Conservation (phyloP, 2,113 vertebrate genomes). For the Prunella fulvescens region DNA sequence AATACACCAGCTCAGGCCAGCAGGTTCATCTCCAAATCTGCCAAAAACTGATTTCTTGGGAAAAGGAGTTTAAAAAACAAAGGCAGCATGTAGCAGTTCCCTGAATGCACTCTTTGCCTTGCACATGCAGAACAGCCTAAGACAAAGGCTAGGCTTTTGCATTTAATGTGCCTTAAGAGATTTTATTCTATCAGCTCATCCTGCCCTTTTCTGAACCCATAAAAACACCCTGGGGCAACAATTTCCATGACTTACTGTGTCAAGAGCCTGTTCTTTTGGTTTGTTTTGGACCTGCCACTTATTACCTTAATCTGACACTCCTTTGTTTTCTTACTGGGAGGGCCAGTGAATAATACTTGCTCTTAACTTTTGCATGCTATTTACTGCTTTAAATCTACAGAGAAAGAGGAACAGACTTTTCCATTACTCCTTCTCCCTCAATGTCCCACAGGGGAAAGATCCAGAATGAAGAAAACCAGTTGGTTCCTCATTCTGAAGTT, state of each 20-base stretch:
- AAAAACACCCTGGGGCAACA: background rate
- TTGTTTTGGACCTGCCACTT: conserved; percentile 35
- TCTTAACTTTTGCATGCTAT: background rate
- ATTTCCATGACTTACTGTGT: background rate
- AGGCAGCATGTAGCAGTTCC: background rate
- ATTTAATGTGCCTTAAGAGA: background rate
- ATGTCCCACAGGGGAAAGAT: background rate
- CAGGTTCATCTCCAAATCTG: background rate
- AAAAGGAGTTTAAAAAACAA: background rate
- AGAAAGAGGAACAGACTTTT: background rate
- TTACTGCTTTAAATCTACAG: background rate
- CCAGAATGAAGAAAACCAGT: background rate
- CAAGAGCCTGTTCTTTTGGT: conserved; percentile 24
- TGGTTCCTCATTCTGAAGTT: background rate
- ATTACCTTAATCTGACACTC: conserved; percentile 39
- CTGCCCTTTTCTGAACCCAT: background rate
- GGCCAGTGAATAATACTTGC: background rate
- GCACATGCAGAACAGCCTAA: background rate
- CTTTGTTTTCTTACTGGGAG: conserved; percentile 61
- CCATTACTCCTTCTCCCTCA: background rate
- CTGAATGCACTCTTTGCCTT: background rate
- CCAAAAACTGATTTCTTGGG: background rate
- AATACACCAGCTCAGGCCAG: background rate
- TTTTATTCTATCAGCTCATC: background rate
- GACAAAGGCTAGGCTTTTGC: background rate